A percentile compares a stretch with the other conserved stretches of the same genome.
Evolutionary conservation across 2,113 vertebrate species (phyloP).

Genomic region (Hydrolagus affinis): DNA sequence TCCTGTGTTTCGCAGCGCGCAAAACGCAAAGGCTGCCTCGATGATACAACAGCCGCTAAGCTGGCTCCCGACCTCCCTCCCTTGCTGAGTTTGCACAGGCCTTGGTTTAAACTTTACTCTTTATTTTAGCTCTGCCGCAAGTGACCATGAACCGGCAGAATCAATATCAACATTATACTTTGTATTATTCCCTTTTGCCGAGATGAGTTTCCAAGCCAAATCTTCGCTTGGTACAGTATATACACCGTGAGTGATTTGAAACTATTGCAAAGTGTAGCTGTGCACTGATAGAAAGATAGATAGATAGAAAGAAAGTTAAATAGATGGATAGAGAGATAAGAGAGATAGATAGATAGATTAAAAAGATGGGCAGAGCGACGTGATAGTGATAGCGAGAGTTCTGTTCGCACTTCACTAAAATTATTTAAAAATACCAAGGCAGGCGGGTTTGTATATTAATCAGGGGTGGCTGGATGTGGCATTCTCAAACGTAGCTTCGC

Average conservation of each 20-base stretch:
- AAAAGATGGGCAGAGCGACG: neutral
- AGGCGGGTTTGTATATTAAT: neutral
- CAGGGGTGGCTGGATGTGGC: neutral
- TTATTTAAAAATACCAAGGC: neutral
- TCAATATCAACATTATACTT: conserved; percentile 18
- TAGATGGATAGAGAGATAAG: neutral
- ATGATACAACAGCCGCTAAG: neutral
- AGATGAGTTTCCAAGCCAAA: conserved; percentile 1
- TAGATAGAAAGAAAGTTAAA: neutral
- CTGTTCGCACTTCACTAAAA: neutral
- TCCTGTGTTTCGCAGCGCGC: too few species aligned
- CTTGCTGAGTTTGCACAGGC: neutral
- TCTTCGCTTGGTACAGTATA: neutral
- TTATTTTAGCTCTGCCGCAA: conserved; percentile 10
- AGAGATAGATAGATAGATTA: neutral
- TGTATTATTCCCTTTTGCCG: neutral
- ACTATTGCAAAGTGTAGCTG: neutral
- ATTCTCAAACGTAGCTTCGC: neutral
- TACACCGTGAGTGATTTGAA: neutral
- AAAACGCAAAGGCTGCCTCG: too few species aligned
- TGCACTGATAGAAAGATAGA: too few species aligned
- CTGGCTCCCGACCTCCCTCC: too few species aligned
- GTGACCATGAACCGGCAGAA: conserved; percentile 12
- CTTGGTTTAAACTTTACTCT: conserved; percentile 19
- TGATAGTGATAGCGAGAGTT: neutral